A percentile compares a stretch with the other conserved stretches of the same genome.
Conservation (phyloP, 2,888 invertebrate species). For the Eucriotettix oculatus region DNA sequence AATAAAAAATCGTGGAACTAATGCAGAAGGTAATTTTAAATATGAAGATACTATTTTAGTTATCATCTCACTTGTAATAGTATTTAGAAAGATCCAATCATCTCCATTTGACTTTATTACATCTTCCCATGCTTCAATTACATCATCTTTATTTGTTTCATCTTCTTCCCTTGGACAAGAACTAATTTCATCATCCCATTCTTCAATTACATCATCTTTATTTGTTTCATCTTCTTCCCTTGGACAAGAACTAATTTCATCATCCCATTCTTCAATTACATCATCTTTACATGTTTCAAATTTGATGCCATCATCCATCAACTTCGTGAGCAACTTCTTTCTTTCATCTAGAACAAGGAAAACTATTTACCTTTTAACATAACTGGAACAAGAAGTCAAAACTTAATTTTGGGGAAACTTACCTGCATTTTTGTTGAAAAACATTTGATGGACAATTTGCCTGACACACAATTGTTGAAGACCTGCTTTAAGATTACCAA, state of each 20-base stretch:
- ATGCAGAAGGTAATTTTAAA: slow-evolving; percentile 8
- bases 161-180: background rate
- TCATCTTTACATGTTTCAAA: too few relatives aligned
- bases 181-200: too few relatives aligned
- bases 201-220: too few relatives aligned
- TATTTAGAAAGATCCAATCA: background rate
- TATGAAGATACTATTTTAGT: background rate
- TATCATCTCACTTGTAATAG: background rate
- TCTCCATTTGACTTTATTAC: background rate
- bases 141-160: background rate
- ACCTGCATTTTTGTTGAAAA: slow-evolving; percentile 4
- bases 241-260: too few relatives aligned
- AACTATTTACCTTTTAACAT: background rate
- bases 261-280: too few relatives aligned
- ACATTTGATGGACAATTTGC: slow-evolving; percentile 8
- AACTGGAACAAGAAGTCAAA: background rate
- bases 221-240: background rate
- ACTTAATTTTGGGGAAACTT: background rate
- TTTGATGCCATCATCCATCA: too few relatives aligned
- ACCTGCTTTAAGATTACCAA: slow-evolving; percentile 13
- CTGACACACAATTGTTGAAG: slow-evolving; percentile 12
- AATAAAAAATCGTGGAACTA: slow-evolving; percentile 10
- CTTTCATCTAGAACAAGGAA: too few relatives aligned
- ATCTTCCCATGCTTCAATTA: background rate
- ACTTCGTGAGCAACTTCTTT: too few relatives aligned